These are phyloP conservation scores for Cotesia typhae DNA, from an alignment of 1,140 invertebrate species.

Conservation along the genomic window DNA sequence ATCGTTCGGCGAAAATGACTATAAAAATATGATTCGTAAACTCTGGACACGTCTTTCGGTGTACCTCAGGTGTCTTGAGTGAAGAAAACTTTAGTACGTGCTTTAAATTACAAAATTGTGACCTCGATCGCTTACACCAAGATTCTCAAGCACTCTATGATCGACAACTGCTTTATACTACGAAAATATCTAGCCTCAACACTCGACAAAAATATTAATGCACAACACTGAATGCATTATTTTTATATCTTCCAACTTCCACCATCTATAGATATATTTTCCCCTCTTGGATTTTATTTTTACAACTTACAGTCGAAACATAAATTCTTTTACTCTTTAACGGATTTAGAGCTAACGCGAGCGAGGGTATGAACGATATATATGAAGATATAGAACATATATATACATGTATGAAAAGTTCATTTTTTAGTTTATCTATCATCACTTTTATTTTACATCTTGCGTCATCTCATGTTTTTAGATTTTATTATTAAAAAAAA, in stretches of 20 bases:
- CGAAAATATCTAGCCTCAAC: slow-evolving; percentile 55
- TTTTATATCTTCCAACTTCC: not conserved
- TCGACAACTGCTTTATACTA: slow-evolving; percentile 55
- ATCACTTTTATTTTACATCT: no score
- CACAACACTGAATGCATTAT: slow-evolving; percentile 11
- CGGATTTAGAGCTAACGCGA: not conserved
- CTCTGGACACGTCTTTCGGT: slow-evolving; percentile 43
- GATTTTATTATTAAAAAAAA: no score
- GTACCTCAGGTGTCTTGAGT: slow-evolving; percentile 57
- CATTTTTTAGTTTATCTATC: no score
- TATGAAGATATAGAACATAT: no score
- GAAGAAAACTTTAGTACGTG: slow-evolving; percentile 64
- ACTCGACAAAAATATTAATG: slow-evolving; percentile 47
- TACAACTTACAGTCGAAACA: not conserved
- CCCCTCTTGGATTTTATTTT: not conserved
- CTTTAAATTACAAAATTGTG: slow-evolving; percentile 62
- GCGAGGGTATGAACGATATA: not conserved
- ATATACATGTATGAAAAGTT: no score
- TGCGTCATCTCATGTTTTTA: no score
- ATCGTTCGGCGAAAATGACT: slow-evolving; percentile 20
- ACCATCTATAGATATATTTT: not conserved
- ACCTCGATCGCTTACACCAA: slow-evolving; percentile 47
- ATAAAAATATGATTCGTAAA: slow-evolving; percentile 32
- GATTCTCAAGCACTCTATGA: slow-evolving; percentile 54
- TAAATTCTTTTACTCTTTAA: not conserved